Conservation (phyloP, 2,797 vertebrate genomes). For the Tiaroga cobitis region DNA sequence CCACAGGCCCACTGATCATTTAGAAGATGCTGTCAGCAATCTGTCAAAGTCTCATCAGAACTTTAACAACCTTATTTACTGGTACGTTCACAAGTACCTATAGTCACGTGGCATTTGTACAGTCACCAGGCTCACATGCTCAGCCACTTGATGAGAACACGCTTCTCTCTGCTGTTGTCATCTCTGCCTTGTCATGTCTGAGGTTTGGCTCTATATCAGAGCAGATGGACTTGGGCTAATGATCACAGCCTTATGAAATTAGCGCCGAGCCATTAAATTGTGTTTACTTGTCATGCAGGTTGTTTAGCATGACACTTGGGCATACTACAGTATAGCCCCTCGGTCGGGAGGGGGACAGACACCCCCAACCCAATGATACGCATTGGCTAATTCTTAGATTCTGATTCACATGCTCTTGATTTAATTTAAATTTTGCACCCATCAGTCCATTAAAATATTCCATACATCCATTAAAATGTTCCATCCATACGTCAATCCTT, state of each 20-base stretch:
- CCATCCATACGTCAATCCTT: neutral
- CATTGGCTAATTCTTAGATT: no score
- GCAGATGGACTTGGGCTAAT: constrained; percentile 34
- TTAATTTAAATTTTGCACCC: no score
- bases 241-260: constrained; percentile 12
- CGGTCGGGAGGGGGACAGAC: no score
- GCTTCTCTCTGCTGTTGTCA: constrained; percentile 18
- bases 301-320: neutral
- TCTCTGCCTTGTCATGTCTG: constrained; percentile 33
- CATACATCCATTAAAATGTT: no score
- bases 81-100: constrained; percentile 20
- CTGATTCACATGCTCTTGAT: neutral
- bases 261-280: neutral
- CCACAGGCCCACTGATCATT: constrained; percentile 65
- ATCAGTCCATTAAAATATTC: neutral
- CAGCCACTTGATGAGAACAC: neutral
- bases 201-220: constrained; percentile 22
- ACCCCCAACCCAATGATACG: neutral
- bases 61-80: constrained; percentile 23
- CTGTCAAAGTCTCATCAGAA: constrained; percentile 65
- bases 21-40: constrained; percentile 64
- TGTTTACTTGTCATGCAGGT: neutral
- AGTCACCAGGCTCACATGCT: constrained; percentile 24
- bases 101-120: constrained; percentile 28
- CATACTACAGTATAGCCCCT: neutral